Evolutionary conservation across 1,140 invertebrate genomes (phyloP).

Genomic region (Penaeus chinensis): DNA sequence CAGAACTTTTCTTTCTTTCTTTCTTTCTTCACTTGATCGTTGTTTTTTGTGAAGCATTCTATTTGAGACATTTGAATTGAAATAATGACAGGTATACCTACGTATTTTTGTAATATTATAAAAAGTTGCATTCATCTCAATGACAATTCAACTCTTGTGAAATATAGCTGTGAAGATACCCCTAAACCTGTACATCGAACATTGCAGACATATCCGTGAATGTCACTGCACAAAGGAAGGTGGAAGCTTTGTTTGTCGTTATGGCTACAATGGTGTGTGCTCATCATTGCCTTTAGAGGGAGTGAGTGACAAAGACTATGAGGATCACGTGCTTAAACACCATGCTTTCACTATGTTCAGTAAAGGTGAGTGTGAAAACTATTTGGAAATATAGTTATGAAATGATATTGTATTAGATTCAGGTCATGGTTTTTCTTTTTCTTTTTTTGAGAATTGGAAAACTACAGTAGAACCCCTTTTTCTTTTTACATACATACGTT

Average conservation of each 20-base stretch:
- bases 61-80: too few species aligned
- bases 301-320: constrained; percentile 88
- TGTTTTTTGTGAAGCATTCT: too few species aligned
- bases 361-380: constrained; percentile 34
- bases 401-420: neutral
- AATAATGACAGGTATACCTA: too few species aligned
- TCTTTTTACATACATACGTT: neutral
- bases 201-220: constrained; percentile 80
- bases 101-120: too few species aligned
- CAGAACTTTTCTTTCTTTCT: too few species aligned
- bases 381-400: constrained; percentile 65
- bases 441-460: too few species aligned
- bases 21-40: too few species aligned
- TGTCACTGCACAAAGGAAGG: constrained; percentile 88
- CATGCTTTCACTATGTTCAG: constrained; percentile 71
- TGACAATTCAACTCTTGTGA: neutral
- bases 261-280: constrained; percentile 89
- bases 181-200: neutral
- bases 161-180: neutral
- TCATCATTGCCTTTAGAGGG: constrained; percentile 87
- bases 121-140: too few species aligned
- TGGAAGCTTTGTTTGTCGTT: constrained; percentile 88
- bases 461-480: neutral
- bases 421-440: neutral
- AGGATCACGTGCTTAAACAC: constrained; percentile 85